Evolutionary conservation across 1,140 invertebrate species (phyloP), one percentile per base, ranked within the genome.

Genomic region (Neodiprion lecontei): DNA sequence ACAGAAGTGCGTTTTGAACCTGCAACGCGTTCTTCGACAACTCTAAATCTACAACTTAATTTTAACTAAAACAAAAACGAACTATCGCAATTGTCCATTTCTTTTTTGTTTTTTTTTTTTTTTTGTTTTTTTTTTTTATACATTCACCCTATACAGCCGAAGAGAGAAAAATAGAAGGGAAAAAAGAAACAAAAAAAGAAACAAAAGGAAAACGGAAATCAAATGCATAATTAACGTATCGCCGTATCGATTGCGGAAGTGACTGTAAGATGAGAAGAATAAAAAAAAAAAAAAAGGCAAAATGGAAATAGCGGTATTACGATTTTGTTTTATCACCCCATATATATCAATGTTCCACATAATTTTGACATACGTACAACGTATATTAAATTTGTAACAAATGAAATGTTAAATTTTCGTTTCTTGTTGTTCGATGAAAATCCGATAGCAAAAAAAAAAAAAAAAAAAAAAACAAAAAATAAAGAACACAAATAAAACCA

Each of bases 221-320:
- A 61, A n/a, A 61, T 61, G 53, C 10, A 11, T 61, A 61, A 61
- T 61, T 61, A 61, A n/a, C 53, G 53, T 61, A 61, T 61, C 53
- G 1, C n/a, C 53, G 10, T 61, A 21, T 21, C 17, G n/a, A 61
- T 61, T 61, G n/a, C 53, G 53, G n/a, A 61, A 61, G 10, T n/a
- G 23, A 69, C 67, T 12, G 67, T 28, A 69, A 12, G 67, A n/a
- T 1, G 10, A 14, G 53, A 61, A 61, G 1, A 61, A n/a, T n/a
- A 61, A 61, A 61, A 61, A 61, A 61, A 61, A 61, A 61, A 61
- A 61, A 61, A 61, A 61, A 1, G n/a, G n/a, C 1, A 61, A 61
- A 11, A n/a, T 11, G n/a, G 53, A 61, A 61, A 69, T 12, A 11
- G 67, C 10, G 23, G 21, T 23, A 14, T 28, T n/a, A 69, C 14